Conservation (phyloP, 2,113 vertebrate species). For the Grus americana region DNA sequence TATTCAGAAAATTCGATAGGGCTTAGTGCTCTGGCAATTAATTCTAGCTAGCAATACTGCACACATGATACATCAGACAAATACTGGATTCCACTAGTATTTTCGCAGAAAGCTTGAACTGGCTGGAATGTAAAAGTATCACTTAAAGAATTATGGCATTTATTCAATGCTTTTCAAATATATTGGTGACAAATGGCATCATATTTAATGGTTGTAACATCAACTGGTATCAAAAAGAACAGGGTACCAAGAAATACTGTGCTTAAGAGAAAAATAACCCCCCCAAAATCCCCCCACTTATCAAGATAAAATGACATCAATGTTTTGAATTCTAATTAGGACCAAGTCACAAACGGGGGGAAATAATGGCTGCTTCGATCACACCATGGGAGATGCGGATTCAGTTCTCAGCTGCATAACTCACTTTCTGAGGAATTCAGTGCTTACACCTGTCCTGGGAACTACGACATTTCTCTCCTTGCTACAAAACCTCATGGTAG, state of each 20-base stretch:
- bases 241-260: neutral
- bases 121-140: neutral
- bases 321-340: neutral
- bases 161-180: neutral
- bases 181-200: neutral
- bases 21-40: accelerated
- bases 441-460: neutral
- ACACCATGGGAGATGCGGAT: neutral
- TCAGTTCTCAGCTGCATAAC: neutral
- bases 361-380: neutral
- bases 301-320: neutral
- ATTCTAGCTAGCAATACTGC: neutral
- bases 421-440: neutral
- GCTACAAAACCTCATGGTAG: neutral
- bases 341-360: neutral
- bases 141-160: neutral
- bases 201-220: neutral
- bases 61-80: neutral
- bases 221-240: neutral
- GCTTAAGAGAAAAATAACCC: neutral
- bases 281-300: neutral
- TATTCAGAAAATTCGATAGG: neutral
- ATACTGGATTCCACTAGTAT: neutral
- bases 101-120: neutral
- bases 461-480: neutral